Evolutionary conservation across 2,888 invertebrate genomes (phyloP), one percentile per base, ranked within the genome.

Genomic region (Callyntrura guangdongensis): DNA sequence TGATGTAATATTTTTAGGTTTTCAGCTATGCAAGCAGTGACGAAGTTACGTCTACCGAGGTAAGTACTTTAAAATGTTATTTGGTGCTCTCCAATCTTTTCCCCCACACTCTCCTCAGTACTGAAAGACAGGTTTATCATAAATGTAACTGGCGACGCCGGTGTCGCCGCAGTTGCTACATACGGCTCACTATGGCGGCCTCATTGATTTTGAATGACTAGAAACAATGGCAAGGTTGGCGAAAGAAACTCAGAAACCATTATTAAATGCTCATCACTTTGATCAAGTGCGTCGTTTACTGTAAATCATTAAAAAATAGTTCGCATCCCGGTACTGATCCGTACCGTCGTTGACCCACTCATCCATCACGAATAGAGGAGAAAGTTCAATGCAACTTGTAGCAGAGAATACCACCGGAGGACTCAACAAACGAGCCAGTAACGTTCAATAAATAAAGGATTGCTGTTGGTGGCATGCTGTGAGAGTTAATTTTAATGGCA

Each of bases 401-500:
- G 47, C 17, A 47, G 22, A 74, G 72, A 74, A 77, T 77, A 77
- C 53, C 81, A 81, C 81, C 81, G 81, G 81, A 81, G 81, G 81
- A 81, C 36, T 8, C 11, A 61, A 59, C 45, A 79, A 59, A 22
- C 74, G 22, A 22, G 20, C 22, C 47, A 74, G 77, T 27, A 81
- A 81, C 45, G 81, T 81, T 81, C 59, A 81, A 81, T 36, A 45
- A 81, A 77, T 64, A 56, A 87, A 59, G 72, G 25, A 89, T 72
- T 83, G 83, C 83, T 82, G 79, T 12, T 86, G 86, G 86, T 90
- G 86, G 90, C 90, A 77, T 77, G 90, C 90, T 90, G 91, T 81
- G 91, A 72, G 77, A 91, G 91, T 91, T 91, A 91, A 91, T 91
- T 89, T 89, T 91, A 91, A 91, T 91, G 89, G 86, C 91, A 90